Base-by-base conservation (phyloP, 2,113 vertebrate species). In the Vimba vimba region DNA sequence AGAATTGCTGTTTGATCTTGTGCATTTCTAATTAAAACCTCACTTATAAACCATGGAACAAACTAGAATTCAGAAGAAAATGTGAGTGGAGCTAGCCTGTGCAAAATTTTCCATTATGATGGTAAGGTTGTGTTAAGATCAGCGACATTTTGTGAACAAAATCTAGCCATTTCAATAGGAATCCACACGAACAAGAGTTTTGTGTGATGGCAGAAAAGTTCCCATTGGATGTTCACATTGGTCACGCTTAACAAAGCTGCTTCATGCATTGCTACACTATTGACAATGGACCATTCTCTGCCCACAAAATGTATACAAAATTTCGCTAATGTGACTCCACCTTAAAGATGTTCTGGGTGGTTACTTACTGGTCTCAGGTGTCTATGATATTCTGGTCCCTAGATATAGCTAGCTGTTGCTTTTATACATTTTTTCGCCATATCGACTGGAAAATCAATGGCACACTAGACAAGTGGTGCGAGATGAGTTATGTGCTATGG, bases 11-110 rank as follows among this genome's bases (percentile, higher is more conserved):
- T 21, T 23, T 23, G 19, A 19, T 23, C 21, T n/a, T 73, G 36
- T 73, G 36, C 36, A 69, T 69, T 69, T 36, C 66, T 69, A 36
- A 36, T 36, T 69, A 36, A 69, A 69, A 69, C 27, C 66, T 36
- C 7, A 45, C 4, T 73, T 43, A 21, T 73, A 21, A 73, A 43
- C 10, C 69, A 73, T 6, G 69, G 39, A 73, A 45, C 69, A 45
- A 69, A 69, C 7, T 19, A 19, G 64, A 68, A 3, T 33, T 66
- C 13, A 68, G 6, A 68, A 33, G 3, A 33, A 68, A 68, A 36
- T 36, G 17, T 4, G 64, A 68, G 64, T 36, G 64, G 15, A 68
- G 7, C 15, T 33, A 17, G 64, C 27, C 6, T 68, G 64, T 17
- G 30, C 6, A 68, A 68, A 68, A 33, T 0, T 68, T 7, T 17